Base-by-base conservation (phyloP, 92 coral and sea anemone species). In the Diadumene lineata region DNA sequence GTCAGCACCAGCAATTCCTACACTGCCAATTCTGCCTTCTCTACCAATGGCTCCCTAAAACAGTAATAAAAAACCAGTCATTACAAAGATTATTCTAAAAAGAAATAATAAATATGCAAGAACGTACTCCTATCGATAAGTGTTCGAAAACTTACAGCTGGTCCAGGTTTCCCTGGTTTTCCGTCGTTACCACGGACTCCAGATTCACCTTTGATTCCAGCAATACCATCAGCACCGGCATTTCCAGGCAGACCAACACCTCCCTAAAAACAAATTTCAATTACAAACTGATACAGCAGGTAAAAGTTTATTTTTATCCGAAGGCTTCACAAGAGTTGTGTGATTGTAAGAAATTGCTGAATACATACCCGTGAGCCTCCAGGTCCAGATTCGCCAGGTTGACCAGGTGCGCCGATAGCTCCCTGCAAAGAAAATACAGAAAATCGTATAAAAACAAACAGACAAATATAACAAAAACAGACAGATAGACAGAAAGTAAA, bases 111-210 rank as follows among this genome's bases (percentile, higher is more conserved):
- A n/a, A n/a, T n/a, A n/a, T n/a, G n/a, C n/a, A n/a, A n/a, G n/a
- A n/a, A n/a, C n/a, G n/a, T n/a, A n/a, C n/a, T n/a, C n/a, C 23
- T 1, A 34, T 11, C 1, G 0, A 34, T 6, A 17, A 17, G 11
- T 11, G 21, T 0, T 3, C 13, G 24, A 24, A 68, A 38, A 57
- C 88, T 62, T 72, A 84, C 88, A 34, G 55, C 19, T 78, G 71
- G 79, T 64, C 88, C 89, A 29, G 84, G 74, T 22, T 53, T 66
- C 22, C 92, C 92, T 24, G 86, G 75, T 43, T 82, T 84, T n/a
- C 92, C 92, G 57, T 82, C 82, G 27, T 70, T 68, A 19, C 84
- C 92, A 50, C 74, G 21, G 13, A n/a, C 60, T 1, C 92, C 92
- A 56, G 83, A 74, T 26, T 63, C 88, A 19, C 92, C 92, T 87